phyloP scores from a whole-genome alignment of 1,140 invertebrate genomes.

The Mamestra configurata region DNA sequence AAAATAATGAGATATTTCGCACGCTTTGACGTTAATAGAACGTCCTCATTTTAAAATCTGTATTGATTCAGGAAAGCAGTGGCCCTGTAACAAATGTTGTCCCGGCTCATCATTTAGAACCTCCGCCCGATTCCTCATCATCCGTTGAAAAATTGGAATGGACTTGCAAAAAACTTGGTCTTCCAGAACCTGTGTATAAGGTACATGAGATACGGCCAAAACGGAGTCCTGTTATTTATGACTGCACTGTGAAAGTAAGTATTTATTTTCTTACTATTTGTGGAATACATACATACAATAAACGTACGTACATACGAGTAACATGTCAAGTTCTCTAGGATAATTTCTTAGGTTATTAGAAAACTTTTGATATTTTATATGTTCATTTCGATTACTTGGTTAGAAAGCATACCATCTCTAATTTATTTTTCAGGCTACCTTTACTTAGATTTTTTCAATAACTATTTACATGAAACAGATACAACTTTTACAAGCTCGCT shows the following conservation, averaged over 20 bases:
- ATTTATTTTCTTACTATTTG: background rate
- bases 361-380: too few species aligned
- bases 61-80: constrained; percentile 63
- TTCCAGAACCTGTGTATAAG: constrained; percentile 79
- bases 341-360: too few species aligned
- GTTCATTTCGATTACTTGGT: too few species aligned
- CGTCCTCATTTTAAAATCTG: background rate
- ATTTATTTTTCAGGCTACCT: too few species aligned
- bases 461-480: too few species aligned
- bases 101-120: constrained; percentile 72
- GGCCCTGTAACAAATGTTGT: constrained; percentile 70
- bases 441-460: too few species aligned
- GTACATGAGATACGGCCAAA: constrained; percentile 70
- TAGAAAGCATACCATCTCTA: too few species aligned
- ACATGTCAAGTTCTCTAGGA: too few species aligned
- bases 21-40: too few species aligned
- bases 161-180: constrained; percentile 80
- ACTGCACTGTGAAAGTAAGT: constrained; percentile 78
- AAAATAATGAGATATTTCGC: too few species aligned
- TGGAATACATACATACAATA: too few species aligned
- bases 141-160: constrained; percentile 78
- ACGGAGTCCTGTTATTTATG: constrained; percentile 70
- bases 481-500: background rate
- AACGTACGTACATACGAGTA: too few species aligned
- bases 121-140: constrained; percentile 76